Percentiles rank a stretch among this genome's conserved stretches.
Evolutionary conservation across 1,140 invertebrate species (phyloP).

Genomic region (Anagrus nilaparvatae): DNA sequence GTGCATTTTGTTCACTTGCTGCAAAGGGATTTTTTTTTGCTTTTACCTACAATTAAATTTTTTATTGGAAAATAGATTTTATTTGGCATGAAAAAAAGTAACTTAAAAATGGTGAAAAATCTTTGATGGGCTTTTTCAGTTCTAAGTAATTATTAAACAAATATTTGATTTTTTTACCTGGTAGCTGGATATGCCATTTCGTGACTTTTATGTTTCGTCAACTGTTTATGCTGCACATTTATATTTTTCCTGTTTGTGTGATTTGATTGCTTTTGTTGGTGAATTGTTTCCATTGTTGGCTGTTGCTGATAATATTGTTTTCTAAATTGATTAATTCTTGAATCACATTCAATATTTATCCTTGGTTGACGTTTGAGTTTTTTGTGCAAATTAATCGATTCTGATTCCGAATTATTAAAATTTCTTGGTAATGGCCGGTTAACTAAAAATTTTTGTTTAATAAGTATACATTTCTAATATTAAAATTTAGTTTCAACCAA

Average conservation of each 20-base stretch:
- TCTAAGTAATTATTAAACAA: too few relatives aligned
- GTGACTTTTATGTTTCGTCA: slow-evolving; percentile 32
- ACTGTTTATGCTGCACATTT: slow-evolving; percentile 27
- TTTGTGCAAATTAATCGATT: slow-evolving; percentile 57
- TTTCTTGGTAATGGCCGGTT: too few relatives aligned
- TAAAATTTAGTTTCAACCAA: too few relatives aligned
- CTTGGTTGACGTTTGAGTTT: slow-evolving; percentile 74
- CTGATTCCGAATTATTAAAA: slow-evolving; percentile 30
- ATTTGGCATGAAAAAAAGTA: too few relatives aligned
- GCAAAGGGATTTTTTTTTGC: too few relatives aligned
- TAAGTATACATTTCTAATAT: not conserved
- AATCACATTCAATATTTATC: slow-evolving; percentile 67
- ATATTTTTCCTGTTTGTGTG: slow-evolving; percentile 20
- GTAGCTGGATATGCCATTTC: slow-evolving; percentile 32
- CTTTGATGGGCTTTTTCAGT: too few relatives aligned
- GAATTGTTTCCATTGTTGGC: slow-evolving; percentile 17
- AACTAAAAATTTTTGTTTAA: too few relatives aligned
- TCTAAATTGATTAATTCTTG: slow-evolving; percentile 48
- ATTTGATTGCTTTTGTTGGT: slow-evolving; percentile 29
- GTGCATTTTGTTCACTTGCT: too few relatives aligned
- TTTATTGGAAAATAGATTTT: too few relatives aligned
- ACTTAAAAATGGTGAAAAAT: too few relatives aligned
- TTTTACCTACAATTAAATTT: too few relatives aligned
- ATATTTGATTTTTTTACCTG: too few relatives aligned
- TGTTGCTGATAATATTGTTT: slow-evolving; percentile 32